These are phyloP conservation scores for Spea bombifrons DNA, from an alignment of 2,113 vertebrate species.

Conservation along the genomic window DNA sequence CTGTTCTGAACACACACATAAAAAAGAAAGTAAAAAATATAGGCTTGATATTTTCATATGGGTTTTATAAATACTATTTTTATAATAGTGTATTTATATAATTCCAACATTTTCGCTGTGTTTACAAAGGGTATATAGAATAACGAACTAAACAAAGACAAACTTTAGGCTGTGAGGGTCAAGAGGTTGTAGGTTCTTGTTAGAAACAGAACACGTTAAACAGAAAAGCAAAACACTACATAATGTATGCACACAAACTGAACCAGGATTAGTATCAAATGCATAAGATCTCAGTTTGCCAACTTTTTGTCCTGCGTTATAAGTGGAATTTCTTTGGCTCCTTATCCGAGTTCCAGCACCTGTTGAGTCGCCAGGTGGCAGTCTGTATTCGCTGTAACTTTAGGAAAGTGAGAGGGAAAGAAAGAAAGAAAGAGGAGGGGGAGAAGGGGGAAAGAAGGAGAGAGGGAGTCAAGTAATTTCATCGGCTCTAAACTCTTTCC, in stretches of 20 bases:
- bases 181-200: neutral
- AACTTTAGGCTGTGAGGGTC: no score
- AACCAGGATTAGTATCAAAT: neutral
- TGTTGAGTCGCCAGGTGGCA: constrained; percentile 73
- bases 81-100: no score
- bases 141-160: no score
- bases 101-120: no score
- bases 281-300: neutral
- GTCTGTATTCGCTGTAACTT: constrained; percentile 46
- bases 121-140: no score
- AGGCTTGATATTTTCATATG: no score
- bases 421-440: constrained; percentile 4
- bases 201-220: neutral
- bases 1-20: no score
- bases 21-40: no score
- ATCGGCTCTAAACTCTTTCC: constrained; percentile 53
- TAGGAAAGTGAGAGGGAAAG: constrained; percentile 19
- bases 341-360: constrained; percentile 66
- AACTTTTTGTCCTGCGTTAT: constrained; percentile 18
- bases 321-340: constrained; percentile 29
- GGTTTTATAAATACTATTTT: no score
- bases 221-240: neutral
- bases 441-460: constrained; percentile 23
- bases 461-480: constrained; percentile 45
- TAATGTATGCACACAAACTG: neutral